Conservation (phyloP, 2,888 invertebrate species). For the Torymus aiolomorphi region DNA sequence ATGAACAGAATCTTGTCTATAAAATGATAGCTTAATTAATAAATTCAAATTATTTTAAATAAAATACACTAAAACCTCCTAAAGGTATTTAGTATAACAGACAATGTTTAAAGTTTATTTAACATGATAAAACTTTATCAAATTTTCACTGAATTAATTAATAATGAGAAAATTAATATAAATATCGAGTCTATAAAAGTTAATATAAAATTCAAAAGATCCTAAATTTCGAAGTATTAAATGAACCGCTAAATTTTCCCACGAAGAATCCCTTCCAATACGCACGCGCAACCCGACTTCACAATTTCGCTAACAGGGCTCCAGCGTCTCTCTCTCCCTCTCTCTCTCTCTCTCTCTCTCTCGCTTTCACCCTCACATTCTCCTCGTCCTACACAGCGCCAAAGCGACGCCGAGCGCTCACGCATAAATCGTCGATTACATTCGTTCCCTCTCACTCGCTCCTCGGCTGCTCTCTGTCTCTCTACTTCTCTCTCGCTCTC, state of each 20-base stretch:
- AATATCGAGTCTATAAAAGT: too few species aligned
- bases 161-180: too few species aligned
- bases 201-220: too few species aligned
- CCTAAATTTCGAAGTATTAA: background rate
- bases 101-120: too few species aligned
- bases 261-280: slow-evolving; percentile 13
- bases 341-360: slow-evolving; percentile 44
- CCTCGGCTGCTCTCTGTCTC: slow-evolving; percentile 14
- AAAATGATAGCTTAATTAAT: too few species aligned
- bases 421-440: slow-evolving; percentile 64
- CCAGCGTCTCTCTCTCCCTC: slow-evolving; percentile 25
- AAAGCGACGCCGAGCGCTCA: slow-evolving; percentile 56
- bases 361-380: slow-evolving; percentile 24
- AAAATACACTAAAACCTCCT: too few species aligned
- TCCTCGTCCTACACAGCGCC: slow-evolving; percentile 44
- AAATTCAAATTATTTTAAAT: too few species aligned
- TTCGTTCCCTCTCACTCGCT: slow-evolving; percentile 30
- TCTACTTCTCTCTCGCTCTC: slow-evolving; percentile 21
- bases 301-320: slow-evolving; percentile 45
- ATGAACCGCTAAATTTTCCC: slow-evolving; percentile 38
- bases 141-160: too few species aligned
- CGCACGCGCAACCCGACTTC: slow-evolving; percentile 15
- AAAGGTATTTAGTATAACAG: too few species aligned
- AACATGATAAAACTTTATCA: too few species aligned
- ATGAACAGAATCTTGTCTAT: too few species aligned